Evolutionary conservation across 2,888 invertebrate species (phyloP).

Genomic region (Arrhopalites spinosus): DNA sequence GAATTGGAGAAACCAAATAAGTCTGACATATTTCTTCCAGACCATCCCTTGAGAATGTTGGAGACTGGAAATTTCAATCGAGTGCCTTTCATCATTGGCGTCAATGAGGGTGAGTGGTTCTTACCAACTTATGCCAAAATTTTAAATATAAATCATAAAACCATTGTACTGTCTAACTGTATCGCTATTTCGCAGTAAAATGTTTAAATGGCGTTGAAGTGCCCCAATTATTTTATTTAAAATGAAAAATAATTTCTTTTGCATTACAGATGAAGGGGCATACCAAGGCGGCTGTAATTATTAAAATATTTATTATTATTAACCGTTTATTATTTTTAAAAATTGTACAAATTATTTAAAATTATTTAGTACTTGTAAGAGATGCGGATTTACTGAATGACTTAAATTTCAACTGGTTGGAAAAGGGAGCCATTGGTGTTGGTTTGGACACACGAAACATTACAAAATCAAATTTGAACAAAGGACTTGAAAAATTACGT

Average conservation of each 20-base stretch:
- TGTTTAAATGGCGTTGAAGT: too few relatives aligned
- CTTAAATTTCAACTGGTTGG: background rate
- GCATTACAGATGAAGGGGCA: constrained; percentile 27
- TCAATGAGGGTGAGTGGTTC: background rate
- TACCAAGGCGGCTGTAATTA: constrained; percentile 16
- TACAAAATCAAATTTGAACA: background rate
- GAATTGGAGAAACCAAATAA: background rate
- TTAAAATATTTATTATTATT: constrained; percentile 5
- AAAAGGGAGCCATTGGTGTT: background rate
- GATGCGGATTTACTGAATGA: background rate
- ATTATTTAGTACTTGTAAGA: background rate
- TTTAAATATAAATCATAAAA: too few relatives aligned
- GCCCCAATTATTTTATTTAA: background rate
- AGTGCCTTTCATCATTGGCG: constrained; percentile 16
- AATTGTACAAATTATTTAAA: background rate
- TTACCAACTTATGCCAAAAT: too few relatives aligned
- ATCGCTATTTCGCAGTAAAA: too few relatives aligned
- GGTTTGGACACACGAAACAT: constrained; percentile 28
- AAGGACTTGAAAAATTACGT: constrained; percentile 10
- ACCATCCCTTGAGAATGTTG: constrained; percentile 16
- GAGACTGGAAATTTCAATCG: constrained; percentile 20
- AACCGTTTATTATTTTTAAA: too few relatives aligned
- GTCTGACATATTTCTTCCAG: constrained; percentile 12
- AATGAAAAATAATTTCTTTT: background rate
- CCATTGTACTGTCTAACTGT: too few relatives aligned